Conservation (phyloP, 2,113 vertebrate genomes). For the Apeltes quadracus region DNA sequence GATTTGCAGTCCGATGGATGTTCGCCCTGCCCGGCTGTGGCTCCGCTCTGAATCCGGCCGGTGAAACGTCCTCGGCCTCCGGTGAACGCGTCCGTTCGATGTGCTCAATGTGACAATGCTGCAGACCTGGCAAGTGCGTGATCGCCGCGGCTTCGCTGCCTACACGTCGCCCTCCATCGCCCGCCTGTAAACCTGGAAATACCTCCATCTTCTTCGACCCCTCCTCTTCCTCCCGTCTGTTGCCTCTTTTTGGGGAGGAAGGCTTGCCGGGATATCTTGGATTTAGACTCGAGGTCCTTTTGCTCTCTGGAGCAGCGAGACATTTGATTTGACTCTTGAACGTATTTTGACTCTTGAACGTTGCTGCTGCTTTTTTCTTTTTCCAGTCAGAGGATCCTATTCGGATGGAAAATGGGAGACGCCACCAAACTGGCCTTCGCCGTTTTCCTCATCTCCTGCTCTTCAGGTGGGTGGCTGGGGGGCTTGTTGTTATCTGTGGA, state of each 20-base stretch:
- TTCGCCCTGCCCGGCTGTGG: conserved; percentile 57
- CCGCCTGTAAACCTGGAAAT: conserved; percentile 65
- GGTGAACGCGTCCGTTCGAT: too few relatives aligned
- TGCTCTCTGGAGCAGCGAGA: conserved; percentile 38
- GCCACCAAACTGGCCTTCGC: conserved; percentile 97
- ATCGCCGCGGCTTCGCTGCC: conserved; percentile 43
- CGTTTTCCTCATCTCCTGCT: conserved; percentile 98
- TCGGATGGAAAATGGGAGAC: conserved; percentile 94
- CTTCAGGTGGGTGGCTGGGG: conserved; percentile 90
- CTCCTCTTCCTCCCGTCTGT: conserved; percentile 23
- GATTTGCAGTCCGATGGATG: conserved; percentile 71
- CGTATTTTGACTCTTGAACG: conserved; percentile 30
- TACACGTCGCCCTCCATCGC: conserved; percentile 48
- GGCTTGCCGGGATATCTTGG: conserved; percentile 54
- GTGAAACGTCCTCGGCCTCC: not conserved
- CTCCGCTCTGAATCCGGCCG: conserved; percentile 45
- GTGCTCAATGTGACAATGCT: conserved; percentile 45
- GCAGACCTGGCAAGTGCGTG: conserved; percentile 40
- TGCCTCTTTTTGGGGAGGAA: conserved; percentile 3
- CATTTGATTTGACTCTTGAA: conserved; percentile 47
- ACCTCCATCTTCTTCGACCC: conserved; percentile 21
- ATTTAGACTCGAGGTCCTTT: conserved; percentile 48
- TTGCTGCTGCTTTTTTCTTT: conserved; percentile 10
- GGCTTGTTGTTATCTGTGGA: conserved; percentile 24
- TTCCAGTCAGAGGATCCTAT: conserved; percentile 60